Evolutionary conservation across 2,888 invertebrate genomes (phyloP), one percentile per base, ranked within the genome.

Genomic region (Tricholauxania praeusta): DNA sequence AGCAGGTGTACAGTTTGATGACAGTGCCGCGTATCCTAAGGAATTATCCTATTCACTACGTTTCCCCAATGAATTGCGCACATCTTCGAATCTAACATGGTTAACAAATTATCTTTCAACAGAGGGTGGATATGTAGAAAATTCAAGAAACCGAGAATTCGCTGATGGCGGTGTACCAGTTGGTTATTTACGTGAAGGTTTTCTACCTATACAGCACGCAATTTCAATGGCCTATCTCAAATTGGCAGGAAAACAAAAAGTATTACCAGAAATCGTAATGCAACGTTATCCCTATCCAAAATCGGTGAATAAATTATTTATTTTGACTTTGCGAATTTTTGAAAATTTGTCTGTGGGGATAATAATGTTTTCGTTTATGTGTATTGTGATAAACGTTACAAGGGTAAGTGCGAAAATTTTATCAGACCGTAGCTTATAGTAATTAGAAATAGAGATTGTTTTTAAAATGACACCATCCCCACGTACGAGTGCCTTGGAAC

Each of bases 301-400:
- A n/a, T n/a, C n/a, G n/a, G n/a, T n/a, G n/a, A n/a, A n/a, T n/a
- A n/a, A n/a, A n/a, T n/a, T n/a, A n/a, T n/a, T n/a, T n/a, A n/a
- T n/a, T n/a, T n/a, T n/a, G n/a, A n/a, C n/a, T n/a, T n/a, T n/a
- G n/a, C n/a, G n/a, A 89, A 0, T 95, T 91, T 86, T 85, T 91
- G 1, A 87, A 89, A 32, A 96, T 96, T 85, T 84, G 89, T 0
- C 90, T 94, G 22, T 85, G 94, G 1, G 94, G 77, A 92, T 96
- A 64, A 88, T 96, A 32, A 89, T 95, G 87, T 88, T 96, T 17
- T 93, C 94, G 82, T 96, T 94, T 82, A 92, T 94, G 70, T 94
- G 95, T 84, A 92, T 93, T 0, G 92, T 93, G 69, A 91, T 94
- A n/a, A 94, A 93, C 80, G 93, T 93, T 51, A 92, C 93, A 1